Base-by-base conservation (phyloP, 1,140 invertebrate genomes). In the Gerris buenoi region DNA sequence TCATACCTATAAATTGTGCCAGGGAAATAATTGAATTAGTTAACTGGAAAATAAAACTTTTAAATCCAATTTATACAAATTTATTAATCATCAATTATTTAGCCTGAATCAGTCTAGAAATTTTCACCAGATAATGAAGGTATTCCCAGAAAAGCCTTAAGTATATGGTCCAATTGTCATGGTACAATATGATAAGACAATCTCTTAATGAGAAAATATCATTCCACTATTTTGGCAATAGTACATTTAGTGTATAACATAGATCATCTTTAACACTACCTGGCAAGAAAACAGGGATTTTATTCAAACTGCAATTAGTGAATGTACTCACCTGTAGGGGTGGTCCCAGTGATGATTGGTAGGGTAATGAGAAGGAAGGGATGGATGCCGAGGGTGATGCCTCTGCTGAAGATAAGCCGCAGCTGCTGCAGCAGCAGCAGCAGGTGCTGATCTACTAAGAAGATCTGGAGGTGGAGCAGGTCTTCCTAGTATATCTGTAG, bases 1-100 rank as follows among this genome's bases (percentile, higher is more conserved):
- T 75, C 74, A 65, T 71, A 74, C 63, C 74, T 75, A 61, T n/a
- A n/a, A n/a, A 56, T n/a, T 56, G 13, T 56, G 46, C 13, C 46
- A 14, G 46, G 13, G 13, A 56, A n/a, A 14, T 56, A 56, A 14
- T 56, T n/a, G 46, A 56, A n/a, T 56, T 13, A 56, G 46, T n/a
- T 13, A 56, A n/a, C 13, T 56, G 46, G 13, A 14, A 56, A 3
- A 15, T 29, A 10, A 3, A 26, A 26, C 27, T 27, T 63, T 59
- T 25, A 18, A 59, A 23, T 1, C 22, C 22, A 23, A 59, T 23
- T 23, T 22, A 22, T 3, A 59, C 25, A 59, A 1, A 59, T 23
- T 59, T 5, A 10, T 3, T 59, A 23, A 59, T 18, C 0, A 59
- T 23, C 2, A 59, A 23, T 23, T 23, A 3, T 56, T 56, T 13